Percentiles rank a stretch among this genome's conserved stretches.
These are phyloP conservation scores for Neodontobutis hainanensis DNA, from an alignment of 2,113 vertebrate genomes.

Conservation along the genomic window DNA sequence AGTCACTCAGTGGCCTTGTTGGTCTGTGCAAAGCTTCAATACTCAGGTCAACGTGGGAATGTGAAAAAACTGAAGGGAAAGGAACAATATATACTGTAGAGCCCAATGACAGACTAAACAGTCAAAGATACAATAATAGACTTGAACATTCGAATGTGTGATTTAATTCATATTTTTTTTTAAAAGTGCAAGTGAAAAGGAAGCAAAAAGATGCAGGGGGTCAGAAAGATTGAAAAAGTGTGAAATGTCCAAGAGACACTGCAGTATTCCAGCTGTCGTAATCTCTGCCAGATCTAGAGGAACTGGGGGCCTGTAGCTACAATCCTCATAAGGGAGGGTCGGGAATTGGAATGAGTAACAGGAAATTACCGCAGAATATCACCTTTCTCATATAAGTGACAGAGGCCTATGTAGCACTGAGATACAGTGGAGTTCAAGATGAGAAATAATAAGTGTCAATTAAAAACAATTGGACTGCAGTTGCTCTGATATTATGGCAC, in stretches of 20 bases:
- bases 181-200: neutral
- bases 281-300: constrained; percentile 64
- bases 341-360: constrained; percentile 57
- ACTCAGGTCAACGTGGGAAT: constrained; percentile 14
- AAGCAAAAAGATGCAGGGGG: neutral
- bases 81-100: neutral
- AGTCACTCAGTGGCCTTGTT: constrained; percentile 40
- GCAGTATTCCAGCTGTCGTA: constrained; percentile 51
- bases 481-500: too few relatives aligned
- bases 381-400: constrained; percentile 33
- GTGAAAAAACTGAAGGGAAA: constrained; percentile 37
- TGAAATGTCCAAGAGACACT: neutral
- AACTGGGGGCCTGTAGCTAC: constrained; percentile 58
- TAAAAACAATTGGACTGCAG: too few relatives aligned
- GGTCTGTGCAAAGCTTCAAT: constrained; percentile 7
- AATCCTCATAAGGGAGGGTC: constrained; percentile 70
- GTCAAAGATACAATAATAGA: neutral
- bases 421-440: neutral
- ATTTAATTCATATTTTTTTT: too few relatives aligned
- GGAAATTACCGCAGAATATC: constrained; percentile 70
- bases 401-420: constrained; percentile 11
- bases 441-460: too few relatives aligned
- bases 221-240: neutral
- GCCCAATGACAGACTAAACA: neutral
- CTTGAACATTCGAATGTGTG: too few relatives aligned